A percentile compares a stretch with the other conserved stretches of the same genome.
Evolutionary conservation across 2,888 invertebrate genomes (phyloP).

Genomic region (Monopis laevigella): DNA sequence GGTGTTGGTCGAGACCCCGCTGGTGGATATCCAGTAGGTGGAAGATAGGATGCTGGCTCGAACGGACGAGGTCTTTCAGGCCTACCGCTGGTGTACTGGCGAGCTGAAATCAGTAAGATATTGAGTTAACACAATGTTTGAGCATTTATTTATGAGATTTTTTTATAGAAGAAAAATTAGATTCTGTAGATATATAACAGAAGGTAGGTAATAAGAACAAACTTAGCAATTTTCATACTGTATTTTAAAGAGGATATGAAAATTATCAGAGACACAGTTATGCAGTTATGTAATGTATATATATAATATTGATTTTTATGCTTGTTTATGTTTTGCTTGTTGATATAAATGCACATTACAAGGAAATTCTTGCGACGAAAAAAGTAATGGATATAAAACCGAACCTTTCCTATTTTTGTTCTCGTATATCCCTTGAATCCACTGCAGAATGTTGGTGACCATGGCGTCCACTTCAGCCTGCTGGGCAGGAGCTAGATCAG

Average conservation of each 20-base stretch:
- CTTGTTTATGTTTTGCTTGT: too few relatives aligned
- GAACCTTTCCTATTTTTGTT: conserved; percentile 66
- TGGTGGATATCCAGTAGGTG: conserved; percentile 49
- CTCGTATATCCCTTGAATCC: conserved; percentile 77
- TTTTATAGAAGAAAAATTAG: too few relatives aligned
- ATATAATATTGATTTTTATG: too few relatives aligned
- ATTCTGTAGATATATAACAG: too few relatives aligned
- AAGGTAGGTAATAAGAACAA: too few relatives aligned
- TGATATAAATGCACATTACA: too few relatives aligned
- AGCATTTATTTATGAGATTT: too few relatives aligned
- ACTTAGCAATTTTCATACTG: too few relatives aligned
- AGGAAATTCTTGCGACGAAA: neutral
- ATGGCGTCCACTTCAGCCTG: conserved; percentile 73
- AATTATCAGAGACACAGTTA: too few relatives aligned
- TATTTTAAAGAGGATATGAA: too few relatives aligned
- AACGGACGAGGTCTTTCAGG: conserved; percentile 78
- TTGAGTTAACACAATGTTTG: neutral
- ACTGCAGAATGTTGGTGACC: conserved; percentile 78
- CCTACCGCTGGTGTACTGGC: conserved; percentile 72
- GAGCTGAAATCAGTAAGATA: conserved; percentile 56
- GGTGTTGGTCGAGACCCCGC: conserved; percentile 51
- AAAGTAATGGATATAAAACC: conserved; percentile 16
- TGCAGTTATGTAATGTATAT: too few relatives aligned
- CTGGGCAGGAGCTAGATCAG: conserved; percentile 45
- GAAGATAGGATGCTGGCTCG: conserved; percentile 52